phyloP scores from a whole-genome alignment of 2,888 invertebrate genomes.

The Ctenicera cuprea region DNA sequence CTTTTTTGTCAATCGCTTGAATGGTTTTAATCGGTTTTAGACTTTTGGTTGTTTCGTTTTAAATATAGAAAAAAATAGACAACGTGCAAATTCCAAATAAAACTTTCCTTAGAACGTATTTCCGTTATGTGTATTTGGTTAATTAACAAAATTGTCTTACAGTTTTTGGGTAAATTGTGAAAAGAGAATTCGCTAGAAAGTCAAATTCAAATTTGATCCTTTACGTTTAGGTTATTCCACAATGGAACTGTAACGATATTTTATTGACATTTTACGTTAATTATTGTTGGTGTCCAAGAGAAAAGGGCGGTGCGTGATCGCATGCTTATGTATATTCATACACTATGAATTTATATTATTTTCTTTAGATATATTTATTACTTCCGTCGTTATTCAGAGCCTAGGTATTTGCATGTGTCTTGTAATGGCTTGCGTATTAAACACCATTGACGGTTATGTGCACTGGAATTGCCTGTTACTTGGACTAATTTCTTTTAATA shows the following conservation, averaged over 20 bases:
- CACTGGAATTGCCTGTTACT: not conserved
- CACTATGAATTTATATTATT: slow-evolving; percentile 29
- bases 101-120: too few species aligned
- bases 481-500: slow-evolving; percentile 23
- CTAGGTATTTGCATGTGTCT: slow-evolving; percentile 28
- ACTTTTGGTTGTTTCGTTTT: too few species aligned
- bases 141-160: too few species aligned
- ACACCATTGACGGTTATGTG: slow-evolving; percentile 19
- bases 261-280: slow-evolving; percentile 7
- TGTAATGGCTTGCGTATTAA: slow-evolving; percentile 18
- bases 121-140: too few species aligned
- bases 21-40: not conserved
- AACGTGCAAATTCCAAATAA: too few species aligned
- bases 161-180: too few species aligned
- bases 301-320: slow-evolving; percentile 33
- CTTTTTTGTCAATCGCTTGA: not conserved
- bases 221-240: too few species aligned
- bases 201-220: too few species aligned
- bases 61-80: too few species aligned
- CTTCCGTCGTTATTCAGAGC: slow-evolving; percentile 35
- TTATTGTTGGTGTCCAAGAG: slow-evolving; percentile 15
- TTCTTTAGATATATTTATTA: slow-evolving; percentile 39
- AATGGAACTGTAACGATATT: not conserved
- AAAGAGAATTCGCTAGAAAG: too few species aligned
- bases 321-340: slow-evolving; percentile 22